Percentiles rank a stretch among this genome's conserved stretches.
These are phyloP conservation scores for Acanthococcus lagerstroemiae DNA, from an alignment of 2,888 invertebrate species.

Conservation along the genomic window DNA sequence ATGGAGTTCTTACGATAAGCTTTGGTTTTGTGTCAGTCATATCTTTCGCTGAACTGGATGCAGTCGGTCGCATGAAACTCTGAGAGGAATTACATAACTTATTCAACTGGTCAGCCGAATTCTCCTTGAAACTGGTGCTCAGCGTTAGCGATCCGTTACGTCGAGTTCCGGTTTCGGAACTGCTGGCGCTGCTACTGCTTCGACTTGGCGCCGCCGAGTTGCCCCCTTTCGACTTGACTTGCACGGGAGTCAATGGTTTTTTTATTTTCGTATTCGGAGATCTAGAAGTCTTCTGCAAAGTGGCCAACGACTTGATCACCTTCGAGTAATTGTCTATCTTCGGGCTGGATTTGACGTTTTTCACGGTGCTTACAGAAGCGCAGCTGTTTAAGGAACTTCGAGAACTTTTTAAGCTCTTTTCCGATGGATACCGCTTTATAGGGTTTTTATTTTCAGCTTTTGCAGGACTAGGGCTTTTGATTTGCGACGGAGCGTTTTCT, in stretches of 20 bases:
- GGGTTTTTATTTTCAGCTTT: not conserved
- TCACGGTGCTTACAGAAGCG: slow-evolving; percentile 63
- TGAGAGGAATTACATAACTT: slow-evolving; percentile 39
- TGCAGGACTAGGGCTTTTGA: slow-evolving; percentile 10
- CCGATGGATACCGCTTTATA: slow-evolving; percentile 54
- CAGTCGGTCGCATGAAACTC: slow-evolving; percentile 79
- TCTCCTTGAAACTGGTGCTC: slow-evolving; percentile 47
- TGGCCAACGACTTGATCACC: slow-evolving; percentile 45
- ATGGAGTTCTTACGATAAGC: slow-evolving; percentile 29
- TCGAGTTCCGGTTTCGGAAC: slow-evolving; percentile 42
- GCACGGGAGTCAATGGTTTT: slow-evolving; percentile 38
- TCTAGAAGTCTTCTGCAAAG: slow-evolving; percentile 39
- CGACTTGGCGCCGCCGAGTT: slow-evolving; percentile 46
- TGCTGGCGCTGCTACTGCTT: slow-evolving; percentile 45
- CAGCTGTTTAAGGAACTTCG: slow-evolving; percentile 74
- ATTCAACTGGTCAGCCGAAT: slow-evolving; percentile 40
- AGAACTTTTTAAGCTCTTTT: slow-evolving; percentile 70
- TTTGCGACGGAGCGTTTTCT: slow-evolving; percentile 33
- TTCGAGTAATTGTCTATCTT: slow-evolving; percentile 45
- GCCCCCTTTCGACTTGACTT: slow-evolving; percentile 36
- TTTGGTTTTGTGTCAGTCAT: slow-evolving; percentile 35
- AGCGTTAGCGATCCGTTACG: slow-evolving; percentile 33
- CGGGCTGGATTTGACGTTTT: slow-evolving; percentile 44
- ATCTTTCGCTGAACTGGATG: slow-evolving; percentile 69
- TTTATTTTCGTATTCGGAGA: slow-evolving; percentile 35